A percentile compares a stretch with the other conserved stretches of the same genome.
These are phyloP conservation scores for Galemys pyrenaicus DNA, from an alignment of 2,113 vertebrate species.

Conservation along the genomic window DNA sequence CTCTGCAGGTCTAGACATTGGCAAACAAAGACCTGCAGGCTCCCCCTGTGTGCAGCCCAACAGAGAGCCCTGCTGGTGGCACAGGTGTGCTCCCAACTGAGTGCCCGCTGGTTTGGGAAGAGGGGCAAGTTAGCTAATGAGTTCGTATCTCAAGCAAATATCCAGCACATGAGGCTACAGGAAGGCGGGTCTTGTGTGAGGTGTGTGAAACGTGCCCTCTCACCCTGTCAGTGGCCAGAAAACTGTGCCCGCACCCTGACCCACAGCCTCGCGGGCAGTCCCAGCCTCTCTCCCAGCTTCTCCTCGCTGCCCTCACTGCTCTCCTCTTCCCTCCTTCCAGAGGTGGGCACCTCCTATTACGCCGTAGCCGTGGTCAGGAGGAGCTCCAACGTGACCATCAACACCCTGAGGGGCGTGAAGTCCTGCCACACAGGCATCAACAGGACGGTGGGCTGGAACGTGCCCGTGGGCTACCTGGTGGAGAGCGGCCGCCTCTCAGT, in stretches of 20 bases:
- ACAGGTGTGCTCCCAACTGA: neutral
- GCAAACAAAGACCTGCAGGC: neutral
- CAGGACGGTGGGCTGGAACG: constrained; percentile 93
- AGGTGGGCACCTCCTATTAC: constrained; percentile 88
- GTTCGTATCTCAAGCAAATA: neutral
- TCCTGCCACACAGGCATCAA: constrained; percentile 95
- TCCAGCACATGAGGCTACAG: neutral
- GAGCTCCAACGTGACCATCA: constrained; percentile 87
- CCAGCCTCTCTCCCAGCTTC: neutral
- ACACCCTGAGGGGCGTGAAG: constrained; percentile 86
- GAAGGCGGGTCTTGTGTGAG: neutral
- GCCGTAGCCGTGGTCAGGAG: constrained; percentile 93
- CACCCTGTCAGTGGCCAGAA: neutral
- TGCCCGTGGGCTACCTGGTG: constrained; percentile 92
- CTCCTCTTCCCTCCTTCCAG: constrained; percentile 65
- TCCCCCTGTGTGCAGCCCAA: neutral
- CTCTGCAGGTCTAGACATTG: neutral
- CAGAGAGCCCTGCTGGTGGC: neutral
- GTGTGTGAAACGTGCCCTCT: fast-evolving
- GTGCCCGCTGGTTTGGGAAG: neutral
- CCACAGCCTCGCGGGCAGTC: neutral
- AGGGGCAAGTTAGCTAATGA: neutral
- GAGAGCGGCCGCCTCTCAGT: constrained; percentile 91
- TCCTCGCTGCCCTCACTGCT: neutral
- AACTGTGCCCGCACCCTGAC: fast-evolving